phyloP scores from a whole-genome alignment of 1,140 invertebrate genomes.

The Ips nitidus region DNA sequence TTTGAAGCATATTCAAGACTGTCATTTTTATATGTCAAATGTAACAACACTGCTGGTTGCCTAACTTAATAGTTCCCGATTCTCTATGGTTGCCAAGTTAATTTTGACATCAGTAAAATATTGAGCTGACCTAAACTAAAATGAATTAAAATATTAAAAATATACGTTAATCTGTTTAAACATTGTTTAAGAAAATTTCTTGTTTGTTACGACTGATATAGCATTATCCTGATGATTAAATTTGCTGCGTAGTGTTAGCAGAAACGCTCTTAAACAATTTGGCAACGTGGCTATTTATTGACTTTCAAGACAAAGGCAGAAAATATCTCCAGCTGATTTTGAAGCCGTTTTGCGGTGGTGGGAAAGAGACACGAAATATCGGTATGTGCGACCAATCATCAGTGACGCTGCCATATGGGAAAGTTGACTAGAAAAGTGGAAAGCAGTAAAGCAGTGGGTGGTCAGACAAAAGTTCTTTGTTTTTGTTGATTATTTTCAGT shows the following conservation, averaged over 20 bases:
- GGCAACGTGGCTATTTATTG: constrained; percentile 19
- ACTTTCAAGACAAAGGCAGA: constrained; percentile 13
- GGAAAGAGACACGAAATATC: neutral
- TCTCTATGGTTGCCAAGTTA: no score
- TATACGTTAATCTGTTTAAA: no score
- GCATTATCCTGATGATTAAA: no score
- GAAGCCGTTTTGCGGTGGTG: neutral
- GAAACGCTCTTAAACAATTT: neutral
- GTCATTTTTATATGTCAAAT: neutral
- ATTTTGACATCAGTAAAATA: no score
- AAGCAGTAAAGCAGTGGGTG: constrained; percentile 26
- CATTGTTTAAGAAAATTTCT: no score
- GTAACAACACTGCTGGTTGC: no score
- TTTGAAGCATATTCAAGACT: neutral
- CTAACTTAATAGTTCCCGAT: no score
- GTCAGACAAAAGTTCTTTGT: constrained; percentile 32
- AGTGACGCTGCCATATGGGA: neutral
- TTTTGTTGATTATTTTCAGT: constrained; percentile 38
- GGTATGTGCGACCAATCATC: neutral
- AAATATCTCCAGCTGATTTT: constrained; percentile 26
- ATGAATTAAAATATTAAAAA: no score
- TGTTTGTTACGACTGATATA: no score
- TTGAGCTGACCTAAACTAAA: no score
- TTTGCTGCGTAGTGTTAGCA: no score
- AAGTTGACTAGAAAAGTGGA: constrained; percentile 8